Evolutionary conservation across 2,113 vertebrate species (phyloP).

Genomic region (Micromys minutus): DNA sequence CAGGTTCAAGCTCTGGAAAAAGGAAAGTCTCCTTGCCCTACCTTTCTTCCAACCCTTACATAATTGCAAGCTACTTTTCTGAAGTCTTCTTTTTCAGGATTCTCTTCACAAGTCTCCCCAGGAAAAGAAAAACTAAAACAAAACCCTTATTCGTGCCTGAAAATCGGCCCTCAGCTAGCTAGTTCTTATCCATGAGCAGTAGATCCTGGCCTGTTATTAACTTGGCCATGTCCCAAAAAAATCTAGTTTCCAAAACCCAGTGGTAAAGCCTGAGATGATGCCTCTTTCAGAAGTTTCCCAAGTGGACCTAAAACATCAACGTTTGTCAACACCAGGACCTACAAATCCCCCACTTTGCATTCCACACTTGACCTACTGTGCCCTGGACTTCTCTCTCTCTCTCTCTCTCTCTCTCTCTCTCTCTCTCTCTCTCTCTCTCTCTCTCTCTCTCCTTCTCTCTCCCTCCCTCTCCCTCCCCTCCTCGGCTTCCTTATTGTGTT

Average conservation of each 20-base stretch:
- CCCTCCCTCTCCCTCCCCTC: no score
- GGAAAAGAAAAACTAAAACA: not conserved
- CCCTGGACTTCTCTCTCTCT: not conserved
- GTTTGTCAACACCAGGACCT: not conserved
- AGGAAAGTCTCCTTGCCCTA: not conserved
- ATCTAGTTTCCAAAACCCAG: not conserved
- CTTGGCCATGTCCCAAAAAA: not conserved
- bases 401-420: no score
- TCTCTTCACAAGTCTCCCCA: constrained; percentile 7
- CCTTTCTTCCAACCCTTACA: not conserved
- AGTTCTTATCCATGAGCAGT: constrained; percentile 21
- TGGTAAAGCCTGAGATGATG: not conserved
- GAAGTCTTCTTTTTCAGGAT: not conserved
- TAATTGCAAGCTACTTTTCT: not conserved
- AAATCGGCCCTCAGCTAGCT: not conserved
- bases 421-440: no score
- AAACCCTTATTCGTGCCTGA: not conserved
- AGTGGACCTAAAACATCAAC: not conserved
- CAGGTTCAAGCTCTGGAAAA: not conserved
- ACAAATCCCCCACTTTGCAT: not conserved
- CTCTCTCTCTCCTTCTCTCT: no score
- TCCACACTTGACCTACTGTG: not conserved
- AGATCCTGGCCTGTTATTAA: not conserved
- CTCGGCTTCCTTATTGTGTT: not conserved
- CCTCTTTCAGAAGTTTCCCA: not conserved